Conservation (phyloP, 2,797 vertebrate species). For the Valencia hispanica region DNA sequence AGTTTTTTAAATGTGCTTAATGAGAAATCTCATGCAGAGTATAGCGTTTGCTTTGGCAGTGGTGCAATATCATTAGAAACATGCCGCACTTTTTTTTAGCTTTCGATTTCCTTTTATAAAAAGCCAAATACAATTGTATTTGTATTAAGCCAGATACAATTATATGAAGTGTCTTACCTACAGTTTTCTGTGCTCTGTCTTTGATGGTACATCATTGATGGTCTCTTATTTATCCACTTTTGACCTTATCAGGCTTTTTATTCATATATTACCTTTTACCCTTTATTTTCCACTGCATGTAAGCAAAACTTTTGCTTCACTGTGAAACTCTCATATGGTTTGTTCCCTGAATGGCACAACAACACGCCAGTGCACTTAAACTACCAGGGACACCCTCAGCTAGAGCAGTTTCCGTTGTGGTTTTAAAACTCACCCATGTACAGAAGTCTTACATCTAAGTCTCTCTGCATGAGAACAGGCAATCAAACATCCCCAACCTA, state of each 20-base stretch:
- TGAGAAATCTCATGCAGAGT: background rate
- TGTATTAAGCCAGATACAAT: no score
- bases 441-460: background rate
- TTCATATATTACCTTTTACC: background rate
- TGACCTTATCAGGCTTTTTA: background rate
- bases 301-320: background rate
- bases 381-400: background rate
- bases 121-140: no score
- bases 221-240: background rate
- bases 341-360: background rate
- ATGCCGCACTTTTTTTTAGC: no score
- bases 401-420: background rate
- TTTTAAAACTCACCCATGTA: background rate
- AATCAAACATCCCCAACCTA: no score
- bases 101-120: no score
- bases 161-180: background rate
- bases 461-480: background rate
- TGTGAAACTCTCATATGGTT: background rate
- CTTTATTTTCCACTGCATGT: background rate
- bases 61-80: background rate
- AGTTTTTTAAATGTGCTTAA: background rate
- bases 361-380: background rate
- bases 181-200: background rate
- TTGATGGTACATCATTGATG: background rate
- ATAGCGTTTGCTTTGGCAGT: background rate